phyloP scores from a whole-genome alignment of 23 tunicate species.

The Aplidium turbinatum region DNA sequence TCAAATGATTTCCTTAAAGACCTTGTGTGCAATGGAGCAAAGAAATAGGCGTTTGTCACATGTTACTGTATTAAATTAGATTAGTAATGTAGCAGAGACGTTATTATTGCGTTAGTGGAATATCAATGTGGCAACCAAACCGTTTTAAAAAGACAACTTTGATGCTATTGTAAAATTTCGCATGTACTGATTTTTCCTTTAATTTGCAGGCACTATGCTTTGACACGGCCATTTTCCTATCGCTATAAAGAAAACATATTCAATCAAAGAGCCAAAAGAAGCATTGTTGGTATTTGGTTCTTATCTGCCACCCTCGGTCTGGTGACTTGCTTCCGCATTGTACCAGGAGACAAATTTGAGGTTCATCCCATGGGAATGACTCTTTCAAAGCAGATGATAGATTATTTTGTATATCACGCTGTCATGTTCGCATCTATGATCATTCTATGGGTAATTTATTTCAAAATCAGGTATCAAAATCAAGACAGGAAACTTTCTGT shows the following conservation, averaged over 20 bases:
- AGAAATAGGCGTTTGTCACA: no score
- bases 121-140: no score
- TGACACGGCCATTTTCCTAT: not conserved
- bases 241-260: not conserved
- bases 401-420: not conserved
- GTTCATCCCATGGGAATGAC: conserved; percentile 46
- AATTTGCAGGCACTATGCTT: conserved; percentile 20
- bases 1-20: no score
- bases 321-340: conserved; percentile 1
- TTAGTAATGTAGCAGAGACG: no score
- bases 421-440: not conserved
- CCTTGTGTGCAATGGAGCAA: no score
- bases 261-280: not conserved
- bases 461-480: not conserved
- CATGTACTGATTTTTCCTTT: not conserved
- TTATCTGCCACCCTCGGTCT: conserved; percentile 10
- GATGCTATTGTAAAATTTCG: not conserved
- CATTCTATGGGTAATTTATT: conserved; percentile 14
- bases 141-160: no score
- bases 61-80: no score
- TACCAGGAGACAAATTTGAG: conserved; percentile 16
- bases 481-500: conserved; percentile 1
- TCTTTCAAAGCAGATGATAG: not conserved
- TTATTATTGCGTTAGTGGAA: no score
- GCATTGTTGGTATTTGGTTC: conserved; percentile 5